Conservation (phyloP, 2,797 vertebrate species). For the Urocyon cinereoargenteus region DNA sequence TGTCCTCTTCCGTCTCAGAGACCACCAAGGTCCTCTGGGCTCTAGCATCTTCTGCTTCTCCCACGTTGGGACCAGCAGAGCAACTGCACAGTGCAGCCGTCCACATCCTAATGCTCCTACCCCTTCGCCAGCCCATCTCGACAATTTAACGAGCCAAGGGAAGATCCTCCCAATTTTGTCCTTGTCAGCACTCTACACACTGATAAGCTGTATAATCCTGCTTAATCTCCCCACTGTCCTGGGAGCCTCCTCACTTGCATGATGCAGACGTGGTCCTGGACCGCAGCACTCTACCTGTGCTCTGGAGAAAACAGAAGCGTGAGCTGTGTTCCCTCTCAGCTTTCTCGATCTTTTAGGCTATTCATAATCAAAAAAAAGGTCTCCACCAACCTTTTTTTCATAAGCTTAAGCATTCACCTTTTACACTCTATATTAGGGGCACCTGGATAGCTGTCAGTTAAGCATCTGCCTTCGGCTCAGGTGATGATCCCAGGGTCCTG, state of each 20-base stretch:
- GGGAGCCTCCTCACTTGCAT: background rate
- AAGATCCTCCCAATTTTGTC: background rate
- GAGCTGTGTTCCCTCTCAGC: background rate
- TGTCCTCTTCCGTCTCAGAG: background rate
- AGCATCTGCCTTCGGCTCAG: too few species aligned
- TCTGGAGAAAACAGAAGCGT: background rate
- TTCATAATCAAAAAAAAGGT: background rate
- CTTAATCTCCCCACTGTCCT: background rate
- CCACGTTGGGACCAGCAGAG: background rate
- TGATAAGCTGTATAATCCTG: background rate
- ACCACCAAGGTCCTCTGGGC: background rate
- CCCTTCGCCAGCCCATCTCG: background rate
- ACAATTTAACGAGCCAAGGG: background rate
- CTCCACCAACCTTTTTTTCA: background rate
- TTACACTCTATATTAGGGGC: too few species aligned
- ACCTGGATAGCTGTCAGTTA: too few species aligned
- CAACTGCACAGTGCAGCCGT: accelerated
- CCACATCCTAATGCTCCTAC: background rate
- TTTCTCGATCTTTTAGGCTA: background rate
- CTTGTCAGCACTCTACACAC: background rate
- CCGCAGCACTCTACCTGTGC: background rate
- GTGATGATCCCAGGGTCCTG: too few species aligned
- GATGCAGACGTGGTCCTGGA: background rate
- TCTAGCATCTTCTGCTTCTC: background rate
- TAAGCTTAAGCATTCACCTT: background rate